Conservation (phyloP, 2,888 invertebrate genomes). For the Microplitis manilae region DNA sequence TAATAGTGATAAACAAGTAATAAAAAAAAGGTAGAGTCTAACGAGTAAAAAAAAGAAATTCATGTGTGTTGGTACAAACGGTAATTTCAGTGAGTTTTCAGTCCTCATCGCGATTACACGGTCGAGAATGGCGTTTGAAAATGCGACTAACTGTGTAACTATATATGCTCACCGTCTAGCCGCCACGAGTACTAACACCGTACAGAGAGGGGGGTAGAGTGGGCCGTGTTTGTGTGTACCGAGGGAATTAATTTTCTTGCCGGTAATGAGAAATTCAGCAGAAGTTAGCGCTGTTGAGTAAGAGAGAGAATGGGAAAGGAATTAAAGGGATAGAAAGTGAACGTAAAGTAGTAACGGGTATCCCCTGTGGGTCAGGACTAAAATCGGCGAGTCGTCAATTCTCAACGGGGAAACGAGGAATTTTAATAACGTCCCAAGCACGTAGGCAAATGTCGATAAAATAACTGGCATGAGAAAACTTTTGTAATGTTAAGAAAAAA, state of each 20-base stretch:
- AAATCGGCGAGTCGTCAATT: slow-evolving; percentile 50
- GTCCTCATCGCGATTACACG: slow-evolving; percentile 20
- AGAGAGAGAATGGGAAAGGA: slow-evolving; percentile 42
- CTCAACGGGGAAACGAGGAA: slow-evolving; percentile 48
- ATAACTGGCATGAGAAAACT: slow-evolving; percentile 29
- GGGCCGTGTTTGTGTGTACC: slow-evolving; percentile 22
- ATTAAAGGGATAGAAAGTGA: slow-evolving; percentile 41
- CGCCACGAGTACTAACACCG: neutral
- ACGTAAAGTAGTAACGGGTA: slow-evolving; percentile 41
- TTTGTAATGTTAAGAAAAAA: neutral
- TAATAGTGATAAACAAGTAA: too few relatives aligned
- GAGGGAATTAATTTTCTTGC: slow-evolving; percentile 29
- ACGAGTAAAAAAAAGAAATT: neutral
- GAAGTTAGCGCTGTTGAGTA: slow-evolving; percentile 13
- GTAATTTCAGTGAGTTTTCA: slow-evolving; percentile 11
- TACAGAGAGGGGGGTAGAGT: slow-evolving; percentile 23
- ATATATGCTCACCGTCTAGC: too few relatives aligned
- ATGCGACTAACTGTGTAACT: neutral
- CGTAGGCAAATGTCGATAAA: slow-evolving; percentile 54
- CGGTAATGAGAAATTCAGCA: slow-evolving; percentile 38
- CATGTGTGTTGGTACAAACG: neutral
- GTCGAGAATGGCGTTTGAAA: slow-evolving; percentile 28
- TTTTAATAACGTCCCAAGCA: slow-evolving; percentile 54
- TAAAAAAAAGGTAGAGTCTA: neutral
- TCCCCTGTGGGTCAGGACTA: slow-evolving; percentile 19